A percentile compares a stretch with the other conserved stretches of the same genome.
Conservation (phyloP, 2,888 invertebrate species). For the Biston stratarius region DNA sequence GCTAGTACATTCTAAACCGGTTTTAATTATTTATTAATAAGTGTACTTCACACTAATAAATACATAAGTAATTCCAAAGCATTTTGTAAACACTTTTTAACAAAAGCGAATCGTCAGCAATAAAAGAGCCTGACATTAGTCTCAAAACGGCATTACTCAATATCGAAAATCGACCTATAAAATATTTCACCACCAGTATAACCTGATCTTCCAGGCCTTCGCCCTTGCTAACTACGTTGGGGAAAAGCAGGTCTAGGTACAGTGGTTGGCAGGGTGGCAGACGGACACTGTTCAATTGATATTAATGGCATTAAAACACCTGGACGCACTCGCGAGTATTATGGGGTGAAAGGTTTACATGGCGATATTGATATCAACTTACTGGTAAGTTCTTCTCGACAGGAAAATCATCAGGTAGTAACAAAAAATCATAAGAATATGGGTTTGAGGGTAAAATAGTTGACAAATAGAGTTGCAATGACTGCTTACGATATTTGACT, state of each 20-base stretch:
- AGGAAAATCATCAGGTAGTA: not conserved
- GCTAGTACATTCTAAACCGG: too few species aligned
- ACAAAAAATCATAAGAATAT: not conserved
- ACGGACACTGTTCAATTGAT: slow-evolving; percentile 83
- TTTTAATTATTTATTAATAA: too few species aligned
- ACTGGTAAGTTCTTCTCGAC: not conserved
- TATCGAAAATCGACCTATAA: slow-evolving; percentile 76
- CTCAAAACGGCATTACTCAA: slow-evolving; percentile 76
- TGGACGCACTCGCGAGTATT: slow-evolving; percentile 70
- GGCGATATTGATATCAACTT: slow-evolving; percentile 28
- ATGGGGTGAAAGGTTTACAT: slow-evolving; percentile 65
- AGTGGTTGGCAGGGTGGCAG: slow-evolving; percentile 61
- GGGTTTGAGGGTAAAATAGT: not conserved
- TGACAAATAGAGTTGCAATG: too few species aligned
- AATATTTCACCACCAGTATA: slow-evolving; percentile 70
- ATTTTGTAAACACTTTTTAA: slow-evolving; percentile 4
- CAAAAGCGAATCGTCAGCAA: slow-evolving; percentile 21
- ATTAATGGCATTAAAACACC: slow-evolving; percentile 81
- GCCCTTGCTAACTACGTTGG: slow-evolving; percentile 39
- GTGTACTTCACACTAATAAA: too few species aligned
- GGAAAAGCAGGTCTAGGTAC: slow-evolving; percentile 56
- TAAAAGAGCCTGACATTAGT: slow-evolving; percentile 61
- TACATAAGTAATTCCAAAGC: not conserved
- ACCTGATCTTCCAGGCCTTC: slow-evolving; percentile 49
- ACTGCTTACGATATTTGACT: too few species aligned